Evolutionary conservation across 2,113 vertebrate genomes (phyloP).

Genomic region (Xyrauchen texanus): DNA sequence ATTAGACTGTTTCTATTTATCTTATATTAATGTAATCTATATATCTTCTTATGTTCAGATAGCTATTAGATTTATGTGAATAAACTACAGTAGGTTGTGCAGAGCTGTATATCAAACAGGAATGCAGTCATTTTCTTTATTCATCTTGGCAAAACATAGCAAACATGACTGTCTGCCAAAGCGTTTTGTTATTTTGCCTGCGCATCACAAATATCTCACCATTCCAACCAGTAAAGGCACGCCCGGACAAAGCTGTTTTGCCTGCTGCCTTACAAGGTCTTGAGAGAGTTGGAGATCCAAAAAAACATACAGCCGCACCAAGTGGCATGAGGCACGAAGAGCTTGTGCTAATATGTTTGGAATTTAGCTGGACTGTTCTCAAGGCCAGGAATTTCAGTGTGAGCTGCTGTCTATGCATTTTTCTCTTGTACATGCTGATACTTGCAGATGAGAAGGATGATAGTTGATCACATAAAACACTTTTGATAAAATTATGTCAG

Average conservation of each 20-base stretch:
- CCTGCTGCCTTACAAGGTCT: slow-evolving; percentile 43
- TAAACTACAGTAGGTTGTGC: not conserved
- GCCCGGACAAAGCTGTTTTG: slow-evolving; percentile 30
- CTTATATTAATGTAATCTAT: too few relatives aligned
- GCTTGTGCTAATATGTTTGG: slow-evolving; percentile 50
- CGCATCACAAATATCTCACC: slow-evolving; percentile 17
- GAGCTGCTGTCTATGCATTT: slow-evolving; percentile 40
- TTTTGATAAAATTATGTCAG: not conserved
- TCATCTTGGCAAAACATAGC: not conserved
- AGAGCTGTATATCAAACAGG: not conserved
- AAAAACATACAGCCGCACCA: not conserved
- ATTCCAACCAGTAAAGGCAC: slow-evolving; percentile 40
- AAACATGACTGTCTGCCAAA: slow-evolving; percentile 29
- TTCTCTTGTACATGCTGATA: slow-evolving; percentile 29
- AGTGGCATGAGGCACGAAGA: slow-evolving; percentile 41
- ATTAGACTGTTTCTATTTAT: too few relatives aligned
- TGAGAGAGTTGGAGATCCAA: slow-evolving; percentile 24
- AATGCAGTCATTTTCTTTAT: slow-evolving; percentile 19
- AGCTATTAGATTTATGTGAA: not conserved
- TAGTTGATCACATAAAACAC: slow-evolving; percentile 10
- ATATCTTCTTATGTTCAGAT: too few relatives aligned
- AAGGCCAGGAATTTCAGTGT: slow-evolving; percentile 52
- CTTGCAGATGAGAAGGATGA: slow-evolving; percentile 10
- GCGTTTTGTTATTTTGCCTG: slow-evolving; percentile 13
- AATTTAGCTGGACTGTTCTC: slow-evolving; percentile 52